Evolutionary conservation across 2,113 vertebrate species (phyloP).

Genomic region (Felis chaus): DNA sequence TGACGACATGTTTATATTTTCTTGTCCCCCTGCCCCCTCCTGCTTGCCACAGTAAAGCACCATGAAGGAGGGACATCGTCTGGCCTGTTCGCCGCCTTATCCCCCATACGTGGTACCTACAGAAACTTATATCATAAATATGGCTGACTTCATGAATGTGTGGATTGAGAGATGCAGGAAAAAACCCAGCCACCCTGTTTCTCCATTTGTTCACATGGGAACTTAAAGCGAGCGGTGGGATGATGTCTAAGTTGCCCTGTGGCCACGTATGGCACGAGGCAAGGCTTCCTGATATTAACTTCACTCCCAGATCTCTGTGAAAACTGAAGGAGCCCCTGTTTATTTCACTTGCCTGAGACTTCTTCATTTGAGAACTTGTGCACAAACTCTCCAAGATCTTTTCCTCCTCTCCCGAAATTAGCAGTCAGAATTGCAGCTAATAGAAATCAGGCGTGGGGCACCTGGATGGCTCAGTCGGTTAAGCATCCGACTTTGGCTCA

Average conservation of each 20-base stretch:
- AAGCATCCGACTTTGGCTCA: too few relatives aligned
- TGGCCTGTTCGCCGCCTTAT: not conserved
- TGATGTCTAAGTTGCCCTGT: accelerated
- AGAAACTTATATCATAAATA: not conserved
- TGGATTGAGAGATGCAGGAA: accelerated
- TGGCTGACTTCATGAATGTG: accelerated
- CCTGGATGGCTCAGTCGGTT: too few relatives aligned
- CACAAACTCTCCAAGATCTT: not conserved
- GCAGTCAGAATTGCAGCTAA: not conserved
- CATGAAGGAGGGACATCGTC: accelerated
- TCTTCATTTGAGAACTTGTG: not conserved
- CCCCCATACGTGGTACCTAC: accelerated
- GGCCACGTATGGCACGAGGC: accelerated
- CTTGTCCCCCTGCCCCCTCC: not conserved
- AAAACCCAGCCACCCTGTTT: not conserved
- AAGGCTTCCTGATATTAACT: not conserved
- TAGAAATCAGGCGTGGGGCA: not conserved
- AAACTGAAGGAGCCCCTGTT: not conserved
- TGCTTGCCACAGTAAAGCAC: not conserved
- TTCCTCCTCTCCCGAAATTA: not conserved
- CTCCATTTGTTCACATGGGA: accelerated
- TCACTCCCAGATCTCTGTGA: not conserved
- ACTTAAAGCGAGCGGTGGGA: not conserved
- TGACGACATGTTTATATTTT: too few relatives aligned
- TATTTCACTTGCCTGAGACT: not conserved